phyloP scores from a whole-genome alignment of 2,888 invertebrate species.

The Hydropsyche betteni region DNA sequence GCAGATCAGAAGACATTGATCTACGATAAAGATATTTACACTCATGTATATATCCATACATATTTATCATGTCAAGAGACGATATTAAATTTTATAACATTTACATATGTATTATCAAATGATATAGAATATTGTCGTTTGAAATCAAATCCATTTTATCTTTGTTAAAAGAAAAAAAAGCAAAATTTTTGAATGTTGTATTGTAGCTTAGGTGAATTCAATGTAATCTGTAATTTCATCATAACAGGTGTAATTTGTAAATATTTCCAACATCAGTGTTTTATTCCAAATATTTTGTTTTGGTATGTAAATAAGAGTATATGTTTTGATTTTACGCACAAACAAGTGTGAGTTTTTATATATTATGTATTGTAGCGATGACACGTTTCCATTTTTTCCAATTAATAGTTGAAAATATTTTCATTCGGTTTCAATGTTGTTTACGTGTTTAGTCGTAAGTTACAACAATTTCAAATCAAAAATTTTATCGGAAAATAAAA shows the following conservation, averaged over 20 bases:
- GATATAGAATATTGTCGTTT: slow-evolving; percentile 48
- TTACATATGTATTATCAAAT: slow-evolving; percentile 47
- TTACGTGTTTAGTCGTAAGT: slow-evolving; percentile 15
- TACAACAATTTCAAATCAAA: slow-evolving; percentile 3
- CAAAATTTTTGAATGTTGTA: slow-evolving; percentile 47
- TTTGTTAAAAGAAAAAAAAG: slow-evolving; percentile 48
- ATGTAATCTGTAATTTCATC: slow-evolving; percentile 32
- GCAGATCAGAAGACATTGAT: too few species aligned
- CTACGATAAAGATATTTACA: slow-evolving; percentile 2
- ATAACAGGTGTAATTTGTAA: slow-evolving; percentile 26
- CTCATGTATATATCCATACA: slow-evolving; percentile 7
- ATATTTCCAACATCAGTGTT: slow-evolving; percentile 2
- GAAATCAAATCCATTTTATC: slow-evolving; percentile 50
- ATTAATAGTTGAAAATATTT: slow-evolving; percentile 1
- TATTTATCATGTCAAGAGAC: slow-evolving; percentile 25
- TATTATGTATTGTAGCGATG: background rate
- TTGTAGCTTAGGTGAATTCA: slow-evolving; percentile 44
- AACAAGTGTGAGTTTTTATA: background rate
- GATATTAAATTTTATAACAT: slow-evolving; percentile 46
- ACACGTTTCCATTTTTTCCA: background rate
- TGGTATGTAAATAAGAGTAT: background rate
- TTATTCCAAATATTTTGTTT: background rate
- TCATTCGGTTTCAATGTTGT: slow-evolving; percentile 15
- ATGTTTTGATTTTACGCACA: background rate
- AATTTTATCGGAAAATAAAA: background rate